Evolutionary conservation across 2,888 invertebrate genomes (phyloP).

Genomic region (Macrosoma leucophasiata): DNA sequence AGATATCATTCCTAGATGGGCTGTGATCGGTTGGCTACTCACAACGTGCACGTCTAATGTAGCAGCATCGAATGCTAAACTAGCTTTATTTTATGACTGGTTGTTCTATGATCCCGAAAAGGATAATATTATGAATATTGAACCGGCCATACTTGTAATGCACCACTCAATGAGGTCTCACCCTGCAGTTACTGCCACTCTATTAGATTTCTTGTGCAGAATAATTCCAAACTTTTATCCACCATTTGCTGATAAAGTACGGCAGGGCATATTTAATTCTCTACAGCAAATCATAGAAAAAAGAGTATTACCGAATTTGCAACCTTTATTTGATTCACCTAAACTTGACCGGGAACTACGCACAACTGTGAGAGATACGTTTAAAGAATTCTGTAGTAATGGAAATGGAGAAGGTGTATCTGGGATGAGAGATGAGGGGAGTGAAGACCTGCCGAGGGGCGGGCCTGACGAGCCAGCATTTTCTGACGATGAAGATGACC

Average conservation of each 20-base stretch:
- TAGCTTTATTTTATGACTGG: slow-evolving; percentile 96
- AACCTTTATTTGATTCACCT: slow-evolving; percentile 90
- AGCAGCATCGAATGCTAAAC: slow-evolving; percentile 92
- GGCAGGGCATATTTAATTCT: slow-evolving; percentile 87
- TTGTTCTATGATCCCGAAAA: slow-evolving; percentile 92
- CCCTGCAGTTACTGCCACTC: slow-evolving; percentile 91
- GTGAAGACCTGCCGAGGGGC: slow-evolving; percentile 56
- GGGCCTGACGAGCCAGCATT: slow-evolving; percentile 83
- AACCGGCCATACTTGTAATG: slow-evolving; percentile 95
- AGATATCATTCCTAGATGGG: slow-evolving; percentile 97
- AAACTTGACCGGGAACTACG: slow-evolving; percentile 90
- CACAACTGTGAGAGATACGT: slow-evolving; percentile 90
- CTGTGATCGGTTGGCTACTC: slow-evolving; percentile 94
- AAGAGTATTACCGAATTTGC: slow-evolving; percentile 90
- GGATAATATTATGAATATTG: slow-evolving; percentile 97
- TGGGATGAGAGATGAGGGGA: slow-evolving; percentile 62
- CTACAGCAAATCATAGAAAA: slow-evolving; percentile 92
- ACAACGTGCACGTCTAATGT: slow-evolving; percentile 93
- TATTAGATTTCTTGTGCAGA: slow-evolving; percentile 93
- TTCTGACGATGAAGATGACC: slow-evolving; percentile 90
- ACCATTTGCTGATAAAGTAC: slow-evolving; percentile 84
- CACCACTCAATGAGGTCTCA: slow-evolving; percentile 94
- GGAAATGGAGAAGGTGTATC: slow-evolving; percentile 70
- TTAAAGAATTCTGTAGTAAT: slow-evolving; percentile 89
- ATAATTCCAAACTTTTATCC: slow-evolving; percentile 93